Evolutionary conservation across 2,888 invertebrate genomes (phyloP).

Genomic region (Drosophila multiciliata): DNA sequence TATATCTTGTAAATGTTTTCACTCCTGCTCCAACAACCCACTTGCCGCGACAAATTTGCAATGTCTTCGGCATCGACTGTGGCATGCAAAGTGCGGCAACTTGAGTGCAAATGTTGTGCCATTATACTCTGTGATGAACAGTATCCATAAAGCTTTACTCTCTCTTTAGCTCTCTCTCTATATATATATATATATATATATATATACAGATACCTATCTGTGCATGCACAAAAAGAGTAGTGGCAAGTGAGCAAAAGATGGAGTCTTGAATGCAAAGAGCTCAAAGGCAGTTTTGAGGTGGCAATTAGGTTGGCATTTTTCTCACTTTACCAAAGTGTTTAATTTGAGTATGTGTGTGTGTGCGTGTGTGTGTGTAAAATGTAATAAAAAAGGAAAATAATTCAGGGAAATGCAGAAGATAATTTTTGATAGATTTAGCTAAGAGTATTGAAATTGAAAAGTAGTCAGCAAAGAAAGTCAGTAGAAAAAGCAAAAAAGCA

Average conservation of each 20-base stretch:
- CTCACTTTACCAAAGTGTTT: slow-evolving; percentile 31
- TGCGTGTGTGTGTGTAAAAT: slow-evolving; percentile 1
- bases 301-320: slow-evolving; percentile 49
- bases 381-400: neutral
- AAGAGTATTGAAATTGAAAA: neutral
- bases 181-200: neutral
- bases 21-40: neutral
- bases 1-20: slow-evolving; percentile 53
- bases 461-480: neutral
- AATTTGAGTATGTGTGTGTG: slow-evolving; percentile 27
- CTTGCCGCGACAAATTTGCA: slow-evolving; percentile 70
- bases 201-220: slow-evolving; percentile 6
- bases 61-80: slow-evolving; percentile 61
- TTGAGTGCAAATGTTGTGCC: slow-evolving; percentile 78
- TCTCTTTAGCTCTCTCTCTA: neutral
- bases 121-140: slow-evolving; percentile 61
- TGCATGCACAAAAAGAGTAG: slow-evolving; percentile 6
- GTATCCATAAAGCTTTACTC: slow-evolving; percentile 36
- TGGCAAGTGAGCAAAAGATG: slow-evolving; percentile 22
- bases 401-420: neutral
- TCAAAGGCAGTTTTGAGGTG: slow-evolving; percentile 31
- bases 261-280: slow-evolving; percentile 14
- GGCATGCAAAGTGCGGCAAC: slow-evolving; percentile 69
- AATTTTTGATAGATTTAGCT: neutral
- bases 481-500: no score